phyloP scores from a whole-genome alignment of 2,888 invertebrate species.

The Sepioteuthis lessoniana region DNA sequence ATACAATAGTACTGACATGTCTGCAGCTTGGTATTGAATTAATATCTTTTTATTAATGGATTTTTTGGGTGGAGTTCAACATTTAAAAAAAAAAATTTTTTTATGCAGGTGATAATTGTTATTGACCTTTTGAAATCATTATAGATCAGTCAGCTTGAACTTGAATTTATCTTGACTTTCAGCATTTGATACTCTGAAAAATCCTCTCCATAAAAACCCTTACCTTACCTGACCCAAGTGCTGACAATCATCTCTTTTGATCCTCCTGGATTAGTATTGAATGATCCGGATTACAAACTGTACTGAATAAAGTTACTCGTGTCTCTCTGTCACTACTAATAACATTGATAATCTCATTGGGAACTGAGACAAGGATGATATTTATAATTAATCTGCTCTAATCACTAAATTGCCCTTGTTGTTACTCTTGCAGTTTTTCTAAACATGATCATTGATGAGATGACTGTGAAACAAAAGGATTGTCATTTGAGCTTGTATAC shows the following conservation, averaged over 20 bases:
- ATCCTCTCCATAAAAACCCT: neutral
- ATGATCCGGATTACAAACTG: neutral
- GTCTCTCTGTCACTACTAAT: neutral
- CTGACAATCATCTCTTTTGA: neutral
- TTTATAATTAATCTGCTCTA: neutral
- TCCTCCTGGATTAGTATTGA: neutral
- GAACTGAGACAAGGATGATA: neutral
- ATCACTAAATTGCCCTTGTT: neutral
- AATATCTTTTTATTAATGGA: too few species aligned
- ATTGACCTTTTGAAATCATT: too few species aligned
- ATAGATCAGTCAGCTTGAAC: neutral
- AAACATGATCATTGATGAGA: neutral
- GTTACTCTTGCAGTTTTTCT: neutral
- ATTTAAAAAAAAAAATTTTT: too few species aligned
- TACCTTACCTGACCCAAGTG: neutral
- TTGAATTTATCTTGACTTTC: neutral
- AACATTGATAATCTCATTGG: neutral
- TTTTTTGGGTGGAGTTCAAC: too few species aligned
- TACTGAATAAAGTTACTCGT: neutral
- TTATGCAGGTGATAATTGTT: too few species aligned
- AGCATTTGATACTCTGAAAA: neutral
- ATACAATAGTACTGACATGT: too few species aligned
- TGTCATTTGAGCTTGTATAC: too few species aligned
- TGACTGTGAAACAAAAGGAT: neutral
- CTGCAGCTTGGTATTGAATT: too few species aligned